A percentile compares a stretch with the other conserved stretches of the same genome.
phyloP scores from a whole-genome alignment of 1,140 invertebrate species.

The Nasonia longicornis region DNA sequence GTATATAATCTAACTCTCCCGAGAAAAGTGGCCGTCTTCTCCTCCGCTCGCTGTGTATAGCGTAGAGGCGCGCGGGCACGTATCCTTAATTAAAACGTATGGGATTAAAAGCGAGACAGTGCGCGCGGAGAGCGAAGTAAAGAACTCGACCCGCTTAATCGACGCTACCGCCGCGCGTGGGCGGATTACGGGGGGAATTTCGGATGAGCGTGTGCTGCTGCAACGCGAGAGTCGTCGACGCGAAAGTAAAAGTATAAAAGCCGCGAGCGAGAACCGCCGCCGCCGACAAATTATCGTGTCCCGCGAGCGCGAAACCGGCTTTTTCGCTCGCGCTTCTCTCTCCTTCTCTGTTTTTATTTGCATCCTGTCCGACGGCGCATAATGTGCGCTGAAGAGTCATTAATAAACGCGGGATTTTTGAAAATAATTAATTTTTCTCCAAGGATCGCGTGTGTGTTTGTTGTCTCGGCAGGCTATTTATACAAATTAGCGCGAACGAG shows the following conservation, averaged over 20 bases:
- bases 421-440: constrained; percentile 17
- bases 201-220: background rate
- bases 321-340: background rate
- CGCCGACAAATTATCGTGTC: constrained; percentile 20
- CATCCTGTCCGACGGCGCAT: background rate
- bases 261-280: background rate
- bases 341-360: background rate
- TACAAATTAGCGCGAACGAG: background rate
- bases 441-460: background rate
- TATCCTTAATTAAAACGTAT: constrained; percentile 7
- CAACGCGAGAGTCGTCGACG: background rate
- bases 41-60: background rate
- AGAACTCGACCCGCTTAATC: constrained; percentile 21
- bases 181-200: constrained; percentile 6
- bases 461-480: background rate
- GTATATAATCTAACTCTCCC: background rate
- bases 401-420: constrained; percentile 15
- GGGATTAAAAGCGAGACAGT: constrained; percentile 7
- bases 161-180: background rate
- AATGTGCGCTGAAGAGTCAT: constrained; percentile 19
- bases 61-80: background rate
- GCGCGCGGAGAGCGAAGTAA: background rate
- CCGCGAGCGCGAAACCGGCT: constrained; percentile 20
- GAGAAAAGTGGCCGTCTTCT: background rate
- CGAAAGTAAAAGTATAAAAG: constrained; percentile 35